Evolutionary conservation across 2,888 invertebrate species (phyloP).

Genomic region (Lordiphosa andalusiaca): DNA sequence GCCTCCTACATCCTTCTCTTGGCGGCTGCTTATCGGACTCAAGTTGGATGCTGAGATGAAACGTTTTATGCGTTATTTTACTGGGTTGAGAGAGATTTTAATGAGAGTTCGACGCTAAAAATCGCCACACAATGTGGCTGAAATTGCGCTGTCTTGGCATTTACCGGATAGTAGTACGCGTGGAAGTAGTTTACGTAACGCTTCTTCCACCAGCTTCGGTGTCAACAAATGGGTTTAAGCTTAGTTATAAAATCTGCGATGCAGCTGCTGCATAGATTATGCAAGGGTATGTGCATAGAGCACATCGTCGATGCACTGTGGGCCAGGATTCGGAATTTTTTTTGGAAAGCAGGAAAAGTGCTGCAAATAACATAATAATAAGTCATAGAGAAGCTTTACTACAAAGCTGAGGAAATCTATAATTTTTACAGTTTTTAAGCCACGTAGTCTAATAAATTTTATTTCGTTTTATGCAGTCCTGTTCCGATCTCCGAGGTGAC

Average conservation of each 20-base stretch:
- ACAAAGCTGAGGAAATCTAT: too few species aligned
- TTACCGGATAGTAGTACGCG: too few species aligned
- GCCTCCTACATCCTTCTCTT: constrained; percentile 9
- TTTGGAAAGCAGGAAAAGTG: too few species aligned
- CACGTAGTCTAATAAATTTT: too few species aligned
- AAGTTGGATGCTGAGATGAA: constrained; percentile 30
- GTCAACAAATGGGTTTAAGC: constrained; percentile 9
- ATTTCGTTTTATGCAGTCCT: too few species aligned
- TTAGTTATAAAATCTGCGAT: constrained; percentile 14
- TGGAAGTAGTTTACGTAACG: too few species aligned
- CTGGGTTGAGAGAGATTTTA: constrained; percentile 34
- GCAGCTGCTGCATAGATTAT: constrained; percentile 13
- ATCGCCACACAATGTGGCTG: constrained; percentile 32
- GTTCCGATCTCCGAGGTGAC: too few species aligned
- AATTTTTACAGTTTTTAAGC: too few species aligned
- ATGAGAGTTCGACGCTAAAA: constrained; percentile 43
- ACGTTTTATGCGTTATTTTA: constrained; percentile 60
- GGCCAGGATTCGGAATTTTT: too few species aligned
- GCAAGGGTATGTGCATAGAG: background rate
- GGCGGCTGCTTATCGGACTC: constrained; percentile 52
- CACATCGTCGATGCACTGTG: background rate
- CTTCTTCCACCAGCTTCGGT: too few species aligned
- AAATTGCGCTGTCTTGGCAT: constrained; percentile 32
- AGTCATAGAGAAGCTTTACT: too few species aligned
- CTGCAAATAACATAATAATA: too few species aligned